Base-by-base conservation (phyloP, 2,797 vertebrate genomes). In the Oreonectes daqikongensis region DNA sequence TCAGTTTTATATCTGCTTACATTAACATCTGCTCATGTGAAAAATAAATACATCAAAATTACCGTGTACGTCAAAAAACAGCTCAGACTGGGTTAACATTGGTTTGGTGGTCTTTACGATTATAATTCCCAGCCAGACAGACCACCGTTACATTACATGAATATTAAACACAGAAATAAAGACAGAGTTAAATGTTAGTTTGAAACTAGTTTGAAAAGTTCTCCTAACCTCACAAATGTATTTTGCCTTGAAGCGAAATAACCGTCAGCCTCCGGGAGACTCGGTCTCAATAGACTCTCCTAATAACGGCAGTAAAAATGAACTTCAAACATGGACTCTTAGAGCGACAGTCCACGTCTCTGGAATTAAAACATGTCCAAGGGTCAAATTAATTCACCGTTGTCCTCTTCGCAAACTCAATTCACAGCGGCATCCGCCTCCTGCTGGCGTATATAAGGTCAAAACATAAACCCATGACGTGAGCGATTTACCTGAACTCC, bases 341-440 rank as follows among this genome's bases (percentile, higher is more conserved):
- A 17, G 57, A 32, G 30, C 35, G 57, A 60, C 57, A 60, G 57
- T 3, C 15, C 0, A 60, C 6, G 18, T 35, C 59, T 2, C 30
- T 60, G 30, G 15, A 32, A n/a, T 60, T 60, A 60, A 60, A 60
- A 60, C 59, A 35, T 60, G 28, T 32, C 8, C 28, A 60, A 32
- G 28, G 18, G 59, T 60, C 28, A 32, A 60, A 60, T 35, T 32
- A n/a, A 60, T 35, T 35, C 59, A 32, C 17, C 18, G n/a, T n/a
- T 18, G 8, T 32, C 15, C 59, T 60, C 59, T 59, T 35, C 28
- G 1, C 18, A 11, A 60, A 60, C 28, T 60, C 3, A 11, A 53
- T 24, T 53, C 30, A 35, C 28, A n/a, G 28, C 28, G 15, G 35
- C 59, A 11, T 60, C 8, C 28, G 1, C 9, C 28, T 28, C 6